phyloP scores from a whole-genome alignment of 2,113 vertebrate genomes.

The Rostratula benghalensis region DNA sequence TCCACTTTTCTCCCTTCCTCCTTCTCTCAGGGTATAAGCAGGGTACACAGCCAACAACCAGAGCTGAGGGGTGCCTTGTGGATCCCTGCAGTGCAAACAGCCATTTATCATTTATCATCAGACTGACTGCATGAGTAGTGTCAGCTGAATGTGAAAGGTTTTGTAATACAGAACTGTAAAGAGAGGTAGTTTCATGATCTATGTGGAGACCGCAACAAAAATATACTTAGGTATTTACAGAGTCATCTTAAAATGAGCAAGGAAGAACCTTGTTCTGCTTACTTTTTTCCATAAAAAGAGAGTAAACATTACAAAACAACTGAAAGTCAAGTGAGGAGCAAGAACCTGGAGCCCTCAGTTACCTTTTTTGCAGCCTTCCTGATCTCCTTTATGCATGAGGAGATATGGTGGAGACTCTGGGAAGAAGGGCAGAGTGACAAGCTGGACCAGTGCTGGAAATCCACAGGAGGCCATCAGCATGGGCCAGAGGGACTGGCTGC shows the following conservation, averaged over 20 bases:
- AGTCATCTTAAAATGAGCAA: background rate
- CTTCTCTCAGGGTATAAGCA: background rate
- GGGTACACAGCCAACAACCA: background rate
- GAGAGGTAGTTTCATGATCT: background rate
- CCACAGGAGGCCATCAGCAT: constrained; percentile 75
- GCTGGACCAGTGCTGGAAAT: constrained; percentile 77
- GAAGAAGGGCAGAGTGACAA: constrained; percentile 71
- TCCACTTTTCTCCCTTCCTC: background rate
- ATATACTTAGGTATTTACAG: background rate
- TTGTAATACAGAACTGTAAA: background rate
- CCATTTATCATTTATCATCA: background rate
- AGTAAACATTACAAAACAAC: background rate
- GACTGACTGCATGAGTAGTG: background rate
- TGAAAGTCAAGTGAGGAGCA: background rate
- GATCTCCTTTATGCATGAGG: constrained; percentile 77
- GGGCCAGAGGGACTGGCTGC: constrained; percentile 82
- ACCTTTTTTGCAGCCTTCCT: constrained; percentile 77
- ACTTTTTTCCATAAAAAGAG: background rate
- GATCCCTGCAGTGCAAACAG: background rate
- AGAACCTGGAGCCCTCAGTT: background rate
- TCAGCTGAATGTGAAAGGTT: background rate
- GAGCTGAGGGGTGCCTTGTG: background rate
- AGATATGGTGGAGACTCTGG: constrained; percentile 76
- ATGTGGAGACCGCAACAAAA: background rate
- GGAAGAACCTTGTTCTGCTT: background rate